Percentiles rank a stretch among this genome's conserved stretches.
phyloP scores from a whole-genome alignment of 2,888 invertebrate genomes.

The Exephanes ischioxanthus region DNA sequence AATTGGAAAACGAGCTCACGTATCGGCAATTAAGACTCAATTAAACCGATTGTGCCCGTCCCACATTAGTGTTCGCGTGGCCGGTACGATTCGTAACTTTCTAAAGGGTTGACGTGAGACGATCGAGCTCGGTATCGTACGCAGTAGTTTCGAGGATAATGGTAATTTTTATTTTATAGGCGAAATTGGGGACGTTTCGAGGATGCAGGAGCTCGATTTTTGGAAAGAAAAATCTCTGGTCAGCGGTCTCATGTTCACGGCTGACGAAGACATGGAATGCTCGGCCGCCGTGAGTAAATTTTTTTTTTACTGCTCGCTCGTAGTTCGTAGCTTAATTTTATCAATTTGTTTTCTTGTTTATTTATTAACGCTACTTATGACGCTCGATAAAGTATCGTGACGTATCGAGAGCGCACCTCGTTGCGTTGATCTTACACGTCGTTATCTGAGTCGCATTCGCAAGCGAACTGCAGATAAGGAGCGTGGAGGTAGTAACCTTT shows the following conservation, averaged over 20 bases:
- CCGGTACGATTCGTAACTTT: not conserved
- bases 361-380: constrained; percentile 41
- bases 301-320: not conserved
- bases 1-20: constrained; percentile 37
- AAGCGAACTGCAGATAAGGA: constrained; percentile 46
- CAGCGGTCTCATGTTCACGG: constrained; percentile 65
- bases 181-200: constrained; percentile 64
- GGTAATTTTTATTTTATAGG: constrained; percentile 56
- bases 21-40: constrained; percentile 41
- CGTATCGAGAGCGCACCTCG: constrained; percentile 62
- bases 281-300: constrained; percentile 72
- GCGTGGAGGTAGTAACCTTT: constrained; percentile 28
- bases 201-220: constrained; percentile 66
- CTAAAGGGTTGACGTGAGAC: not conserved
- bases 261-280: constrained; percentile 75
- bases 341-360: constrained; percentile 25
- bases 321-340: no score
- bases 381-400: constrained; percentile 57
- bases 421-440: constrained; percentile 27
- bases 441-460: constrained; percentile 52
- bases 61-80: constrained; percentile 1
- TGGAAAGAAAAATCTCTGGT: constrained; percentile 72
- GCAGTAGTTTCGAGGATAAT: not conserved
- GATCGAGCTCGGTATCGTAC: not conserved
- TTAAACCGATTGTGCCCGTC: constrained; percentile 18